Conservation (phyloP, 1,140 invertebrate species). For the Ruditapes philippinarum region DNA sequence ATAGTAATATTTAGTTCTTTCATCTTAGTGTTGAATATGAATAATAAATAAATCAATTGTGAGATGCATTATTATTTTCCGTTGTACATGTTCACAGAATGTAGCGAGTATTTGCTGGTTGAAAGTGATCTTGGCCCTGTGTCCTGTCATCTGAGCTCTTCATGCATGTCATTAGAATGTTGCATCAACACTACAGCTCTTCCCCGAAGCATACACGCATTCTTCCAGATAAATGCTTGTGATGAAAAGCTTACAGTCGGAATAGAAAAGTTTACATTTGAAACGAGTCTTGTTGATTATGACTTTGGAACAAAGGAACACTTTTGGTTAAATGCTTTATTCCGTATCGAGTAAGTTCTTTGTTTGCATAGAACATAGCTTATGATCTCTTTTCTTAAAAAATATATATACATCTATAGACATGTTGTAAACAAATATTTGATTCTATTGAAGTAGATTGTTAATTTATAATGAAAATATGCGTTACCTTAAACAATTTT, state of each 20-base stretch:
- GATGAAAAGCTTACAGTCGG: slow-evolving; percentile 15
- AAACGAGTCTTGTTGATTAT: slow-evolving; percentile 21
- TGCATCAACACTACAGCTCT: slow-evolving; percentile 4
- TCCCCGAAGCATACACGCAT: neutral
- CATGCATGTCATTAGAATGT: slow-evolving; percentile 32
- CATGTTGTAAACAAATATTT: too few species aligned
- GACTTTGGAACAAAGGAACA: slow-evolving; percentile 25
- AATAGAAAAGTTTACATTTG: slow-evolving; percentile 45
- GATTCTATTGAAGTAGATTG: too few species aligned
- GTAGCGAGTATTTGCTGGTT: neutral
- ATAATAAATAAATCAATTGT: too few species aligned
- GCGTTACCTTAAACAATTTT: too few species aligned
- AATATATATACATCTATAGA: too few species aligned
- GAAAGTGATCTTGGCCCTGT: neutral
- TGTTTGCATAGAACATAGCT: too few species aligned
- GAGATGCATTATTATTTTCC: too few species aligned
- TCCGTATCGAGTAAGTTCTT: slow-evolving; percentile 45
- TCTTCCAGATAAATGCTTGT: slow-evolving; percentile 31
- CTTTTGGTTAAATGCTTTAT: slow-evolving; percentile 43
- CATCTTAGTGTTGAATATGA: too few species aligned
- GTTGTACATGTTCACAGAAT: slow-evolving; percentile 10
- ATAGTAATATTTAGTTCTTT: too few species aligned
- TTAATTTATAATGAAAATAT: too few species aligned
- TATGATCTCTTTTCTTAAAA: too few species aligned
- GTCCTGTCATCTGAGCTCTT: neutral